Base-by-base conservation (phyloP, 2,113 vertebrate species). In the Apaloderma vittatum region DNA sequence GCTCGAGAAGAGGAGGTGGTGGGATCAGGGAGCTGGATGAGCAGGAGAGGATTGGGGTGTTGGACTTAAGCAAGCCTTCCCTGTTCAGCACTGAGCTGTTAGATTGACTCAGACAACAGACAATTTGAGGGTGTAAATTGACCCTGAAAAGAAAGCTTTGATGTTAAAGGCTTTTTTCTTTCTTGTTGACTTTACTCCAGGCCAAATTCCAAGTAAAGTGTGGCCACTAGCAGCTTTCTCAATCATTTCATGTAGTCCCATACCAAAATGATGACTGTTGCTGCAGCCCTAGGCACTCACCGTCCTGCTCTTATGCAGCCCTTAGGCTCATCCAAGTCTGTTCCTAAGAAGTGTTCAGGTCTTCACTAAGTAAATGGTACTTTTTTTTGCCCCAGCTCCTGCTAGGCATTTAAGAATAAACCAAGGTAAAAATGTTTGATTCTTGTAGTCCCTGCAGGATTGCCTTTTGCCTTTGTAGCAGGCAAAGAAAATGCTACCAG, bases 141-240 rank as follows among this genome's bases (percentile, higher is more conserved):
- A 96, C 81, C 43, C 87, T 84, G 76, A 93, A 81, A 95, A 65
- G 34, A 91, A 93, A 94, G 90, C 90, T 96, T 97, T 97, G 95
- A 95, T 95, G 91, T 95, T 83, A 70, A 34, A 49, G 8, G 19
- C 6, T 77, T 91, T 94, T 89, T 93, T 92, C 43, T 81, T 78
- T 92, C 76, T 74, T 89, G 61, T 82, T 88, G 62, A 86, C 80
- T 94, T 94, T 54, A 89, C 76, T 93, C 43, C 59, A 26, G 90
- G 92, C 90, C 90, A 95, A 95, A 95, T 96, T 95, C 91, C 95
- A 94, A 9, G 59, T 70, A 17, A 88, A 88, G 92, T 40, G 43
- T 85, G 81, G 27, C 52, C 81, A 37, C 49, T 37, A 79, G 81
- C 73, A 65, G 65, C 77, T 96, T 97, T 96, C 86, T 94, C 52